Conservation (phyloP, 2,888 invertebrate genomes). For the Amblyjoppa fuscipennis region DNA sequence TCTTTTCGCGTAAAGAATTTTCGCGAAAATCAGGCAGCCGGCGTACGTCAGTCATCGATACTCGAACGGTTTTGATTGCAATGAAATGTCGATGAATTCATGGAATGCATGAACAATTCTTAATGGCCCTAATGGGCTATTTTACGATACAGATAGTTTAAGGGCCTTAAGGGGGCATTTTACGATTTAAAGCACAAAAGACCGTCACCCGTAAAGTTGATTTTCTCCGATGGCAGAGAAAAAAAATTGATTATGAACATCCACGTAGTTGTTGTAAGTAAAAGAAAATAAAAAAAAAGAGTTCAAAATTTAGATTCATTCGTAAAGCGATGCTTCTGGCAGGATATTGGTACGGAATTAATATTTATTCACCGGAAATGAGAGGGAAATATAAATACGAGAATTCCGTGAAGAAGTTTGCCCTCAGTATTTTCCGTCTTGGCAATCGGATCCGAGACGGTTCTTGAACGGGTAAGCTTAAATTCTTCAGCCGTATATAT, state of each 20-base stretch:
- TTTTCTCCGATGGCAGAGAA: no score
- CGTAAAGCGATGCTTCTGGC: conserved; percentile 5
- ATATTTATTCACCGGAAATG: conserved; percentile 73
- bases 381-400: conserved; percentile 73
- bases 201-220: no score
- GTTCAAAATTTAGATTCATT: not conserved
- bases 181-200: no score
- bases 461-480: conserved; percentile 16
- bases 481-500: conserved; percentile 27
- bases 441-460: conserved; percentile 40
- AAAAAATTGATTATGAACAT: not conserved
- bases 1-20: not conserved
- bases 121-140: no score
- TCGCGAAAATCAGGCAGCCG: not conserved
- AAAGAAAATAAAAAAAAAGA: not conserved
- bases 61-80: not conserved
- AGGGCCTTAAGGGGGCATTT: no score
- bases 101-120: no score
- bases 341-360: conserved; percentile 68
- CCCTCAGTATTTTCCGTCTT: conserved; percentile 44
- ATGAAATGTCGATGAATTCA: not conserved
- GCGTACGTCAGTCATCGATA: not conserved
- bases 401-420: conserved; percentile 65
- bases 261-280: not conserved
- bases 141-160: no score